These are phyloP conservation scores for Tiliqua scincoides DNA, from an alignment of 2,113 vertebrate genomes.

Conservation along the genomic window DNA sequence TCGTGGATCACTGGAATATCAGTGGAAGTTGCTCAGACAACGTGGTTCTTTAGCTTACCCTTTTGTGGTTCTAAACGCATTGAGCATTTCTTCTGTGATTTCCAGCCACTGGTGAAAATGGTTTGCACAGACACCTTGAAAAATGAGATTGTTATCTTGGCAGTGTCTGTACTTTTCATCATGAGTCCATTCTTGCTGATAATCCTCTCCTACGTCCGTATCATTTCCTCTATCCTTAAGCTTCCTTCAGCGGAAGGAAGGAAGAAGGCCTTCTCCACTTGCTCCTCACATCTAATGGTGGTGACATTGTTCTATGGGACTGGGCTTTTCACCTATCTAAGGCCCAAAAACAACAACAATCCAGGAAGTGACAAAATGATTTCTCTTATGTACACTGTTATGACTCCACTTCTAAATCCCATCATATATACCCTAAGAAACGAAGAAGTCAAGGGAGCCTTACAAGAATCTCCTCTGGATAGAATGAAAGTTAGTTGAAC, in stretches of 20 bases:
- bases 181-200: slow-evolving; percentile 51
- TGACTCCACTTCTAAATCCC: slow-evolving; percentile 59
- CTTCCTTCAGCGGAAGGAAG: slow-evolving; percentile 46
- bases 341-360: slow-evolving; percentile 36
- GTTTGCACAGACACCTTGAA: slow-evolving; percentile 44
- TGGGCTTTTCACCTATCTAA: slow-evolving; percentile 47
- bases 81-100: slow-evolving; percentile 62
- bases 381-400: slow-evolving; percentile 53
- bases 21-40: slow-evolving; percentile 50
- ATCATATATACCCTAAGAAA: slow-evolving; percentile 60
- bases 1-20: slow-evolving; percentile 40
- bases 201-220: slow-evolving; percentile 34
- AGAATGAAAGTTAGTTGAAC: neutral
- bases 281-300: slow-evolving; percentile 51
- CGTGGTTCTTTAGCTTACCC: slow-evolving; percentile 55
- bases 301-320: slow-evolving; percentile 60
- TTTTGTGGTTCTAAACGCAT: slow-evolving; percentile 59
- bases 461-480: neutral
- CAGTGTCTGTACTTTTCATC: slow-evolving; percentile 26
- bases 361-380: slow-evolving; percentile 45
- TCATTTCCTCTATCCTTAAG: slow-evolving; percentile 33
- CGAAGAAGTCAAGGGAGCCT: slow-evolving; percentile 57
- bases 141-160: slow-evolving; percentile 10
- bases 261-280: slow-evolving; percentile 53
- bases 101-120: slow-evolving; percentile 52